A percentile compares a stretch with the other conserved stretches of the same genome.
These are phyloP conservation scores for Malurus melanocephalus DNA, from an alignment of 2,113 vertebrate species.

Conservation along the genomic window DNA sequence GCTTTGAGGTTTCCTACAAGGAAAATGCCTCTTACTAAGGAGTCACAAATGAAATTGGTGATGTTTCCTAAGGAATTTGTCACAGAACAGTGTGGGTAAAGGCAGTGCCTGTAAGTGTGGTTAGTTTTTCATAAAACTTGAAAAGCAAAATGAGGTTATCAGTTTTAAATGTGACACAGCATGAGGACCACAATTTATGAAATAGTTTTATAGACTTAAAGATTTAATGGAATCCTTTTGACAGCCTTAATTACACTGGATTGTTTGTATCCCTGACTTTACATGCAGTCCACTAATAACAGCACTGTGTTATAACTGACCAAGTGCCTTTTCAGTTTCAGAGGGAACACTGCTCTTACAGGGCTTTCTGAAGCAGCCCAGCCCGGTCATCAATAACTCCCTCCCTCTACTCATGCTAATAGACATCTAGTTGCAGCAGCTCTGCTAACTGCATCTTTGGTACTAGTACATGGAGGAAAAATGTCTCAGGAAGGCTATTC, in stretches of 20 bases:
- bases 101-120: neutral
- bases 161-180: neutral
- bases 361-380: neutral
- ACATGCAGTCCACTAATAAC: neutral
- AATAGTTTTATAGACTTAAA: neutral
- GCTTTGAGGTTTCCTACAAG: neutral
- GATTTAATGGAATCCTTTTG: neutral
- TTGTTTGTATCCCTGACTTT: neutral
- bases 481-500: neutral
- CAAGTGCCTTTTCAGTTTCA: neutral
- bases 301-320: neutral
- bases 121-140: neutral
- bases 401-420: neutral
- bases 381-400: neutral
- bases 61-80: neutral
- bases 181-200: neutral
- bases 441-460: neutral
- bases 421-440: neutral
- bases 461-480: fast-evolving
- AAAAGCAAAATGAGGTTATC: neutral
- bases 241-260: neutral
- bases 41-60: neutral
- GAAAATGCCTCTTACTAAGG: neutral
- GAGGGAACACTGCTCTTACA: neutral
- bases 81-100: neutral